Evolutionary conservation across 2,888 invertebrate species (phyloP), one percentile per base, ranked within the genome.

Genomic region (Lacanobia oleracea): DNA sequence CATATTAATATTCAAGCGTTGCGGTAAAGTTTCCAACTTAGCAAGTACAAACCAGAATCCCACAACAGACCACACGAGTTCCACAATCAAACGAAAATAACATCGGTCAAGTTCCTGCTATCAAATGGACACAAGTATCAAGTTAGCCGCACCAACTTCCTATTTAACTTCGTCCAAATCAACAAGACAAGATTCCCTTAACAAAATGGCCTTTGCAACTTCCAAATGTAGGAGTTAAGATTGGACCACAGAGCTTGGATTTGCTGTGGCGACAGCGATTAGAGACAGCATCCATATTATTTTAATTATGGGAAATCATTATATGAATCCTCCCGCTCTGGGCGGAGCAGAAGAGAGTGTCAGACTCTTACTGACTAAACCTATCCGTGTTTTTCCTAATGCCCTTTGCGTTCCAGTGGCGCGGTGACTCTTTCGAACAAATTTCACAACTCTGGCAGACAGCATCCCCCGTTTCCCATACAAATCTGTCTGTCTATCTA

Each of bases 161-260:
- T 77, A 85, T 86, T 73, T 76, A 83, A 82, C 79, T 85, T 86
- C 37, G 57, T 61, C 67, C 75, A 73, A 86, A 79, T 83, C 81
- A 86, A 85, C 83, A 83, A 75, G 68, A 77, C 67, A 56, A 66
- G 75, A 75, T 72, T 81, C 68, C 75, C n/a, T 67, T 60, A 71
- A 71, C 72, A 71, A 86, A 86, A 77, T 81, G 78, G 77, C 57
- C 72, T 75, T 60, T 74, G 54, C 5, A 85, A 86, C 77, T 85
- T 86, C 72, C 72, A 66, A 78, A 85, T 80, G 71, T 79, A 77
- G 77, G 76, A 82, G 86, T 85, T 85, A 86, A 81, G 85, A 81
- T 77, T 70, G 75, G 64, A 69, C 70, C 61, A 63, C 14, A 59
- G 59, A 59, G 21, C 40, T 21, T 40, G 40, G 59, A 40, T 12